Evolutionary conservation across 1,140 invertebrate species (phyloP), one percentile per base, ranked within the genome.

Genomic region (Ylistrum balloti): DNA sequence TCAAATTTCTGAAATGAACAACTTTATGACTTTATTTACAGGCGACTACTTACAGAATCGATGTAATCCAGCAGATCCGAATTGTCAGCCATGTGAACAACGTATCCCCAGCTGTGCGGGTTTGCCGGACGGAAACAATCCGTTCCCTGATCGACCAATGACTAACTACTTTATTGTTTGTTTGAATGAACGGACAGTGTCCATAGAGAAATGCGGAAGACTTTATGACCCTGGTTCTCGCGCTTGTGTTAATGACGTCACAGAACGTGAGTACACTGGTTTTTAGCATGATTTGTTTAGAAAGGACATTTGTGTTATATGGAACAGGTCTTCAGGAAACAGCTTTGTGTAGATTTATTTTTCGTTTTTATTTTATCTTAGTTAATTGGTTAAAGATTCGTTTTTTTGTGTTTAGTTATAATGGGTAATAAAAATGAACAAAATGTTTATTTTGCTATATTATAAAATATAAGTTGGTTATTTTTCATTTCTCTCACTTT

Each of bases 41-140:
- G 93, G 93, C 90, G 93, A 93, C 56, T 94, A 94, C 88, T 89
- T 93, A n/a, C 93, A 94, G 85, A 93, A 94, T 86, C 87, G 91
- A 15, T 93, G 93, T 56, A 92, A 92, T 32, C 93, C 92, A 20
- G 15, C 91, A 0, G 56, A 90, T 33, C 86, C 88, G 0, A 90
- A 86, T 0, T 95, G 94, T 89, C 38, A 89, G n/a, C 89, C 93
- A 15, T 95, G 94, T 85, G 41, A 90, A 34, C 86, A 94, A 86
- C 86, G 93, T 15, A 93, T 92, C 45, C 92, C 93, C 9, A 93
- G 92, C 88, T 95, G 94, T 92, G 45, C 32, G 10, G 93, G 93
- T 0, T 56, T 91, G 15, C 85, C 91, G 2, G 93, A 95, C 86
- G 94, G 94, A 1, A 38, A 91, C 33, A 86, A 93, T 56, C 89